Conservation (phyloP, 2,888 invertebrate species). For the Cyclophora albipunctata region DNA sequence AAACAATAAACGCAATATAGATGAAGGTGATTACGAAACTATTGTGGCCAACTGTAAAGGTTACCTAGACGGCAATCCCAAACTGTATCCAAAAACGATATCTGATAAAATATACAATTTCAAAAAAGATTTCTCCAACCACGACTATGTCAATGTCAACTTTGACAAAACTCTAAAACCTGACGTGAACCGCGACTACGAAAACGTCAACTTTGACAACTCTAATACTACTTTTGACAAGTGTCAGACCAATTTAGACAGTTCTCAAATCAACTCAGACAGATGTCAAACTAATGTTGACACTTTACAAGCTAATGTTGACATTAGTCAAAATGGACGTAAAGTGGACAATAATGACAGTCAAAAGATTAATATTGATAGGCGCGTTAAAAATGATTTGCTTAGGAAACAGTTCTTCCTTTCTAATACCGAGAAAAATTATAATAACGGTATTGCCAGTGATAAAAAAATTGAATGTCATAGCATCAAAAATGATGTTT, state of each 20-base stretch:
- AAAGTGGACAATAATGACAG: constrained; percentile 19
- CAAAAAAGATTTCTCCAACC: constrained; percentile 61
- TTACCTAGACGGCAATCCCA: constrained; percentile 32
- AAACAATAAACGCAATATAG: constrained; percentile 2
- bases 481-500: constrained; percentile 59
- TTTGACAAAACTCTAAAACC: constrained; percentile 21
- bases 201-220: constrained; percentile 8
- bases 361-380: constrained; percentile 29
- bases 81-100: constrained; percentile 49
- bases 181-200: constrained; percentile 6
- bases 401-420: constrained; percentile 55
- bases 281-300: not conserved
- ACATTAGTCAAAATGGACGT: constrained; percentile 23
- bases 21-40: constrained; percentile 16
- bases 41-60: constrained; percentile 22
- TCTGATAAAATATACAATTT: constrained; percentile 60
- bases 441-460: constrained; percentile 55
- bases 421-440: constrained; percentile 27
- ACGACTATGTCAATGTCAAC: constrained; percentile 56
- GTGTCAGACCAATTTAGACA: too few species aligned
- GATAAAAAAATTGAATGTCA: constrained; percentile 63
- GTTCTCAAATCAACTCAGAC: too few species aligned
- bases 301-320: constrained; percentile 2
- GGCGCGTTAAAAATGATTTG: constrained; percentile 52
- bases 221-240: too few species aligned